phyloP scores from a whole-genome alignment of 2,888 invertebrate genomes.

The Hermodice carunculata region DNA sequence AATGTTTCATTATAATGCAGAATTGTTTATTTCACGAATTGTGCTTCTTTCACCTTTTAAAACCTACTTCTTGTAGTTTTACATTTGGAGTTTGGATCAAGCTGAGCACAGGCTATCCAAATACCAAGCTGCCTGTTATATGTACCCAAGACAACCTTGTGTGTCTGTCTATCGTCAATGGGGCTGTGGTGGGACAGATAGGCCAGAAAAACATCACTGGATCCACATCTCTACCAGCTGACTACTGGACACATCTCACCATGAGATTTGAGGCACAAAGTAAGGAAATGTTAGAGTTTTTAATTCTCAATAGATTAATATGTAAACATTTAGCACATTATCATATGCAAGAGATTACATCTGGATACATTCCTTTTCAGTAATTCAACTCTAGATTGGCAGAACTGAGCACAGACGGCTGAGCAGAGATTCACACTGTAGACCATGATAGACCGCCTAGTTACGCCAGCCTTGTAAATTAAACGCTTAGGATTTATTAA shows the following conservation, averaged over 20 bases:
- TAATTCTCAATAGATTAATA: not conserved
- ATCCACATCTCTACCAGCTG: slow-evolving; percentile 37
- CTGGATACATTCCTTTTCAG: too few relatives aligned
- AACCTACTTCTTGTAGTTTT: slow-evolving; percentile 54
- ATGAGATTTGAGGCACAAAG: slow-evolving; percentile 44
- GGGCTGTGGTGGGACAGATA: slow-evolving; percentile 40
- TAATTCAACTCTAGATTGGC: too few relatives aligned
- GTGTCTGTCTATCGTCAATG: slow-evolving; percentile 51
- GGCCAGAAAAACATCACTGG: slow-evolving; percentile 40
- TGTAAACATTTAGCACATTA: not conserved
- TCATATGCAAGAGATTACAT: too few relatives aligned
- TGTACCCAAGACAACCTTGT: slow-evolving; percentile 46
- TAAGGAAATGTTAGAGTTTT: slow-evolving; percentile 11
- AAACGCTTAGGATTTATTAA: too few relatives aligned
- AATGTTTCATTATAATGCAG: too few relatives aligned
- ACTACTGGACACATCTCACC: slow-evolving; percentile 49
- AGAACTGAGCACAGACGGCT: too few relatives aligned
- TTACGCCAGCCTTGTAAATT: too few relatives aligned
- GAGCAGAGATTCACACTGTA: too few relatives aligned
- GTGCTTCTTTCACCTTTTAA: not conserved
- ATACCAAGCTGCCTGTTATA: slow-evolving; percentile 47
- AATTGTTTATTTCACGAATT: too few relatives aligned
- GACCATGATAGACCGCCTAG: too few relatives aligned
- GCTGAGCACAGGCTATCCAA: slow-evolving; percentile 37
- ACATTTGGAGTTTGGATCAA: slow-evolving; percentile 52